Percentiles rank a stretch among this genome's conserved stretches.
Evolutionary conservation across 2,113 vertebrate genomes (phyloP).

Genomic region (Sialia sialis): DNA sequence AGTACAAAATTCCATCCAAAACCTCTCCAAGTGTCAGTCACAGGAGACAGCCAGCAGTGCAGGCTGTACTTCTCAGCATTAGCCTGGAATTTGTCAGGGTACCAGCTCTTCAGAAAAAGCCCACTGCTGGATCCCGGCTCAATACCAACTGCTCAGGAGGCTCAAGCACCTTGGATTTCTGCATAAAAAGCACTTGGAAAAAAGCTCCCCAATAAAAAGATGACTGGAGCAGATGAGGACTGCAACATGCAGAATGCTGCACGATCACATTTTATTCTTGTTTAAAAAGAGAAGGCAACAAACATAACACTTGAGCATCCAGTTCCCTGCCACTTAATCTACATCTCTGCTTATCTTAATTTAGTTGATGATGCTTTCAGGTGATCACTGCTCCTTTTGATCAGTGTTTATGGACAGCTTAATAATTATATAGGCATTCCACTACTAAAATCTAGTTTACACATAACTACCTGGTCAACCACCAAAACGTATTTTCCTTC

Average conservation of each 20-base stretch:
- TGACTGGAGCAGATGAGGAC: not conserved
- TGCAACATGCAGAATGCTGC: not conserved
- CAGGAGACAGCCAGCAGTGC: not conserved
- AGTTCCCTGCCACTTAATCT: not conserved
- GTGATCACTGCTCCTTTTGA: not conserved
- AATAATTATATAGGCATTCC: not conserved
- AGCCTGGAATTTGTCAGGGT: not conserved
- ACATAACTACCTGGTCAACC: not conserved
- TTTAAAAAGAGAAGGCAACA: not conserved
- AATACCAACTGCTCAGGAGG: accelerated
- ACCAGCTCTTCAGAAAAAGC: not conserved
- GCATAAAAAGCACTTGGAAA: not conserved
- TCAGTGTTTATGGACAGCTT: not conserved
- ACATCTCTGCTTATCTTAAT: not conserved
- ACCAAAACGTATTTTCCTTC: not conserved
- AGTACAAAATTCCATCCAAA: not conserved
- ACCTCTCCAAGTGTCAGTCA: not conserved
- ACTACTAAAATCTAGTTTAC: not conserved
- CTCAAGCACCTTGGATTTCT: not conserved
- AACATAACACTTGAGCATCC: not conserved
- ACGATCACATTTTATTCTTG: not conserved
- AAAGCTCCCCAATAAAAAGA: not conserved
- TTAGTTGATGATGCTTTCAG: not conserved
- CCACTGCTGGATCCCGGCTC: not conserved
- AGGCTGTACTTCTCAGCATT: not conserved